Percentiles rank a stretch among this genome's conserved stretches.
phyloP scores from a whole-genome alignment of 2,113 vertebrate species.

The Atractosteus spatula region DNA sequence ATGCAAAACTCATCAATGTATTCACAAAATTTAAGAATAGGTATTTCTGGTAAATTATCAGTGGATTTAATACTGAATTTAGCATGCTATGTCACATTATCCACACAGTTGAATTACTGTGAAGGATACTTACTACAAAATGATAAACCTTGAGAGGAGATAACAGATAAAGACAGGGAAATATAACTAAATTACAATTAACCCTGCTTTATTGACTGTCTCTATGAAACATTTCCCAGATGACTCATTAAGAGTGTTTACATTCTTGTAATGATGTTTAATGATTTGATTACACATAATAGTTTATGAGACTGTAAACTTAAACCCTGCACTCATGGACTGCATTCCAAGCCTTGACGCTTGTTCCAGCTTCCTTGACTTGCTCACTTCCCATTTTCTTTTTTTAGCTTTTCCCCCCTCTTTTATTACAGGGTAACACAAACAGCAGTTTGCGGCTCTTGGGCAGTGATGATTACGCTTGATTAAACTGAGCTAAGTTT shows the following conservation, averaged over 20 bases:
- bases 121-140: too few species aligned
- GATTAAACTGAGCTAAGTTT: constrained; percentile 19
- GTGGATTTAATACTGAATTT: too few species aligned
- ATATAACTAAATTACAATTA: constrained; percentile 59
- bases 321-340: constrained; percentile 29
- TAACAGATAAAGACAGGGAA: constrained; percentile 30
- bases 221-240: constrained; percentile 45
- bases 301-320: constrained; percentile 46
- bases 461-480: constrained; percentile 12
- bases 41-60: too few species aligned
- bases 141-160: constrained; percentile 3
- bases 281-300: constrained; percentile 61
- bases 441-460: constrained; percentile 15
- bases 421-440: constrained; percentile 11
- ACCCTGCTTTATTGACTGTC: constrained; percentile 53
- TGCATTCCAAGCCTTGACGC: constrained; percentile 19
- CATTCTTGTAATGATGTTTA: constrained; percentile 50
- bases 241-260: constrained; percentile 61
- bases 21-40: too few species aligned
- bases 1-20: too few species aligned
- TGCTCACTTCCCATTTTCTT: neutral
- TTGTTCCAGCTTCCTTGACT: constrained; percentile 3
- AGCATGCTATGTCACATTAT: too few species aligned
- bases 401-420: neutral
- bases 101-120: too few species aligned